A percentile compares a stretch with the other conserved stretches of the same genome.
These are phyloP conservation scores for Buphagus erythrorhynchus DNA, from an alignment of 2,797 vertebrate genomes.

Conservation along the genomic window DNA sequence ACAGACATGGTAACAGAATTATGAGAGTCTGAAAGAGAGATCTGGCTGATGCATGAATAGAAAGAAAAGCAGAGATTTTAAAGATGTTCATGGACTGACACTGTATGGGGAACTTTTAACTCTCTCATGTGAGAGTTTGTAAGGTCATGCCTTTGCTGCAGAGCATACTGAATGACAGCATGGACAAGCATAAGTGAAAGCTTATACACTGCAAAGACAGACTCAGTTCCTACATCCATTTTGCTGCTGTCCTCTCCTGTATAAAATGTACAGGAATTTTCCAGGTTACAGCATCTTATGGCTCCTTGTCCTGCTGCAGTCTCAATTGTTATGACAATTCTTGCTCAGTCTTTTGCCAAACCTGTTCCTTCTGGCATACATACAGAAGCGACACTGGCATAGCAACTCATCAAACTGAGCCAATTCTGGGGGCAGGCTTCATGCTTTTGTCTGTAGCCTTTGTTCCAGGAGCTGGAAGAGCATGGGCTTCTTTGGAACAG, in stretches of 20 bases:
- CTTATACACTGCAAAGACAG: background rate
- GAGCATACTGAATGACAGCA: background rate
- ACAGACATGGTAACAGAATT: background rate
- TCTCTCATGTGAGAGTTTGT: background rate
- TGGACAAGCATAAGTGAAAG: background rate
- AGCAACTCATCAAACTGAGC: background rate
- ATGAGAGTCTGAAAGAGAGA: background rate
- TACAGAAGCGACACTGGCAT: background rate
- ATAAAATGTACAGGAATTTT: background rate
- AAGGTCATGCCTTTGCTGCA: background rate
- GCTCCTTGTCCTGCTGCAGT: background rate
- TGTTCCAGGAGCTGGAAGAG: background rate
- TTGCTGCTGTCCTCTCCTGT: background rate
- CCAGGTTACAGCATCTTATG: background rate
- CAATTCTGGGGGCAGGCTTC: background rate
- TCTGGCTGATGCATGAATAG: background rate
- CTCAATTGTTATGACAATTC: slow-evolving; percentile 26
- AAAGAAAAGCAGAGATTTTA: background rate
- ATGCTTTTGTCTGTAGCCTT: background rate
- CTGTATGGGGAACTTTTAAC: background rate
- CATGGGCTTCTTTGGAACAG: background rate
- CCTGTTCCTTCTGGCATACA: background rate
- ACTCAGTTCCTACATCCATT: background rate
- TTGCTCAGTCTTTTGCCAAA: background rate
- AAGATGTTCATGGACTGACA: background rate